Conservation (phyloP, 2,113 vertebrate species). For the Labeo rohita region DNA sequence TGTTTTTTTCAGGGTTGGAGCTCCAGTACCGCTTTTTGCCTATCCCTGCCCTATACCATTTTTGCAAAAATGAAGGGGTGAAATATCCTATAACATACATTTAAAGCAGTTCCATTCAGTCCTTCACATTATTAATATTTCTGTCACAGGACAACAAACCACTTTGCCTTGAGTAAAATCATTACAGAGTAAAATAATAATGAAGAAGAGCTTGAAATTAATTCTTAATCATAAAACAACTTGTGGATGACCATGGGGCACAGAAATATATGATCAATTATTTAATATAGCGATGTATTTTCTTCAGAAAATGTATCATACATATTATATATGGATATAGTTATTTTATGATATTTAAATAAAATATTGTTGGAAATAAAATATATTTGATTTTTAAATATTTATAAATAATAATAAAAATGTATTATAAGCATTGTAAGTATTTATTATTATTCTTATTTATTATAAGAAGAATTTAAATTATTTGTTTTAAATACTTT, state of each 20-base stretch:
- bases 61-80: background rate
- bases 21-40: too few relatives aligned
- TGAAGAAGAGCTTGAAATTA: background rate
- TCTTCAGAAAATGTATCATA: background rate
- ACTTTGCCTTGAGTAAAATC: background rate
- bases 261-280: background rate
- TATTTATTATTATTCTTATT: too few relatives aligned
- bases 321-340: background rate
- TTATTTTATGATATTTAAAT: background rate
- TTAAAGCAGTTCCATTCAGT: background rate
- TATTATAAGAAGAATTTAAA: background rate
- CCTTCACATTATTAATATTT: background rate
- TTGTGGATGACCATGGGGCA: background rate
- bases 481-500: background rate
- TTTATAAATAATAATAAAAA: background rate
- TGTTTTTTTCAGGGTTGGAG: too few relatives aligned
- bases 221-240: background rate
- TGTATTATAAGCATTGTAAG: background rate
- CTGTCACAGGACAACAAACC: background rate
- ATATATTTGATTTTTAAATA: background rate
- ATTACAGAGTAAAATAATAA: background rate
- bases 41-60: background rate
- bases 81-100: background rate
- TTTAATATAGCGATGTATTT: background rate
- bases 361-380: background rate